Percentiles rank a stretch among this genome's conserved stretches.
These are phyloP conservation scores for Spilosoma lubricipeda DNA, from an alignment of 2,888 invertebrate species.

Conservation along the genomic window DNA sequence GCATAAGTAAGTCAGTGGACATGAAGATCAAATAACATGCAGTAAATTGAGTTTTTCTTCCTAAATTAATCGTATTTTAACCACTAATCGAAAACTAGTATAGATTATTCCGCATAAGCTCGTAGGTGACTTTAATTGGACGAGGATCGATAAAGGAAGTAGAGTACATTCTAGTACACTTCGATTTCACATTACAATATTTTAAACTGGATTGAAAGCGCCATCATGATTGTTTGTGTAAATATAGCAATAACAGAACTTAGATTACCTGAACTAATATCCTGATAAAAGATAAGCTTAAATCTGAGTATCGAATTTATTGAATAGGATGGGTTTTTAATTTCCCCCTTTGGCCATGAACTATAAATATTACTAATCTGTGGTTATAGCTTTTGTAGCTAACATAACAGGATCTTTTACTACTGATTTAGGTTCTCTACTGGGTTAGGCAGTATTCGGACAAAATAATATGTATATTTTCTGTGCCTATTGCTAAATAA, in stretches of 20 bases:
- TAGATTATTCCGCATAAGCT: background rate
- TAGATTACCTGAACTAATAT: background rate
- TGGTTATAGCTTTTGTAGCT: background rate
- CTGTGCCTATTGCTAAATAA: too few species aligned
- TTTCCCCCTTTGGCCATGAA: background rate
- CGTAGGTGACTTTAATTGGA: background rate
- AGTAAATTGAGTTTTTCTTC: background rate
- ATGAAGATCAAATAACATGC: background rate
- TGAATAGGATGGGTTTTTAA: background rate
- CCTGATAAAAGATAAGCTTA: background rate
- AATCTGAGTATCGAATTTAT: background rate
- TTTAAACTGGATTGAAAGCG: background rate
- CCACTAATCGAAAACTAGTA: background rate
- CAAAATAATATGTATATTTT: too few species aligned
- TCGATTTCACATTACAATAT: background rate
- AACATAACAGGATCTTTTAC: background rate
- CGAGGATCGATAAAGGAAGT: background rate
- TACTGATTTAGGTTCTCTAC: background rate
- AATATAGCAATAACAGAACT: background rate
- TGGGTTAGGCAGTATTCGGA: background rate
- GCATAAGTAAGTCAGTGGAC: background rate
- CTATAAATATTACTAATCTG: background rate
- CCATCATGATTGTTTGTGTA: background rate
- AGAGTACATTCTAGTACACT: background rate
- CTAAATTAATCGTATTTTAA: background rate